These are phyloP conservation scores for Myopa tessellatipennis DNA, from an alignment of 2,888 invertebrate genomes.

Conservation along the genomic window DNA sequence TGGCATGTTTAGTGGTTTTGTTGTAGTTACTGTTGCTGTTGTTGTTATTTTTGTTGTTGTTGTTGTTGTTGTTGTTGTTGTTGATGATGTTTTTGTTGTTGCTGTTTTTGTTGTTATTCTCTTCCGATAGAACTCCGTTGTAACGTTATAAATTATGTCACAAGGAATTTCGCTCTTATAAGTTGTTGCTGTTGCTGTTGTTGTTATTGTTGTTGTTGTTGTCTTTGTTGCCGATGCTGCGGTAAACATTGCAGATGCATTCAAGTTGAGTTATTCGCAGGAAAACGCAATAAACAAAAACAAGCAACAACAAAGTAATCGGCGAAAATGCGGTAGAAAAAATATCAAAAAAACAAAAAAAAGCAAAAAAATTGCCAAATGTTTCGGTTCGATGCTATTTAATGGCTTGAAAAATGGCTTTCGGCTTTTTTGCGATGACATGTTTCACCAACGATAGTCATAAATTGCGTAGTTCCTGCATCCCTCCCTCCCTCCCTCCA, in stretches of 20 bases:
- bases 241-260: slow-evolving; percentile 23
- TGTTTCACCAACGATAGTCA: slow-evolving; percentile 6
- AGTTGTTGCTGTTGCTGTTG: not conserved
- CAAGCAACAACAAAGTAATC: no score
- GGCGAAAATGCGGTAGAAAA: not conserved
- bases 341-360: not conserved
- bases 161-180: slow-evolving; percentile 13
- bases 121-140: not conserved
- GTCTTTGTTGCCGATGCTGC: slow-evolving; percentile 20
- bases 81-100: not conserved
- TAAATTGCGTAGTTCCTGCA: not conserved
- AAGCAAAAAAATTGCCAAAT: not conserved
- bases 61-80: not conserved
- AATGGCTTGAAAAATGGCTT: slow-evolving; percentile 25
- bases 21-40: not conserved
- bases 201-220: not conserved
- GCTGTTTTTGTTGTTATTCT: not conserved
- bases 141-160: slow-evolving; percentile 29
- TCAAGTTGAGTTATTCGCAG: slow-evolving; percentile 1
- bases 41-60: not conserved
- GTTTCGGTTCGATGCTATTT: slow-evolving; percentile 10
- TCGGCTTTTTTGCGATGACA: slow-evolving; percentile 9
- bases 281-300: not conserved
- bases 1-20: not conserved
- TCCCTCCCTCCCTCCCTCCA: no score